These are phyloP conservation scores for Drosophila picticornis DNA, from an alignment of 2,888 invertebrate genomes.

Conservation along the genomic window DNA sequence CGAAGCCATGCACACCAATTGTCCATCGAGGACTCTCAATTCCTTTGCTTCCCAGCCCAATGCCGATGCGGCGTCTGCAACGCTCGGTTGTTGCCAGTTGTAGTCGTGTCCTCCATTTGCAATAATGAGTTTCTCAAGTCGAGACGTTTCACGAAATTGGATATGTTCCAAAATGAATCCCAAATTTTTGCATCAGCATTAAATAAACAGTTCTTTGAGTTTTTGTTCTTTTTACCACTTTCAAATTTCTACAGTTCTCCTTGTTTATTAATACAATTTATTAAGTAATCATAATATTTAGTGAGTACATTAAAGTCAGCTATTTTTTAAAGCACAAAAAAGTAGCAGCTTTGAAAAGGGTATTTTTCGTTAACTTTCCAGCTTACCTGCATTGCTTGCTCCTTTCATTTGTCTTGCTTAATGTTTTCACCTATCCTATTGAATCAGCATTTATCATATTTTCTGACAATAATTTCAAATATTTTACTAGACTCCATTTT, in stretches of 20 bases:
- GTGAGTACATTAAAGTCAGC: neutral
- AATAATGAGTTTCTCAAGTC: constrained; percentile 1
- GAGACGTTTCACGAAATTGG: constrained; percentile 36
- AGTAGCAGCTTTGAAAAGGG: fast-evolving
- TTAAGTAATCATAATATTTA: neutral
- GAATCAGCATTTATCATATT: constrained; percentile 43
- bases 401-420: neutral
- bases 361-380: neutral
- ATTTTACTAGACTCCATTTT: constrained; percentile 45
- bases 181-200: constrained; percentile 33
- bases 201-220: constrained; percentile 35
- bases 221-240: constrained; percentile 43
- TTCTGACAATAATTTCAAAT: constrained; percentile 28
- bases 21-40: constrained; percentile 39
- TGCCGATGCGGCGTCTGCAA: constrained; percentile 18
- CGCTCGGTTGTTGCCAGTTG: constrained; percentile 16
- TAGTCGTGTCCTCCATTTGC: neutral
- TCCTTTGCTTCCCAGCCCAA: constrained; percentile 41
- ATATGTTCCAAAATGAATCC: constrained; percentile 33
- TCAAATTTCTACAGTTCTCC: neutral
- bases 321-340: neutral
- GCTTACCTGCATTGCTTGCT: neutral
- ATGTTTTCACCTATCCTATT: constrained; percentile 15
- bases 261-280: too few relatives aligned
- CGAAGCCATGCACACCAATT: constrained; percentile 39